Evolutionary conservation across 2,113 vertebrate species (phyloP), one percentile per base, ranked within the genome.

Genomic region (Hemibagrus wyckioides): DNA sequence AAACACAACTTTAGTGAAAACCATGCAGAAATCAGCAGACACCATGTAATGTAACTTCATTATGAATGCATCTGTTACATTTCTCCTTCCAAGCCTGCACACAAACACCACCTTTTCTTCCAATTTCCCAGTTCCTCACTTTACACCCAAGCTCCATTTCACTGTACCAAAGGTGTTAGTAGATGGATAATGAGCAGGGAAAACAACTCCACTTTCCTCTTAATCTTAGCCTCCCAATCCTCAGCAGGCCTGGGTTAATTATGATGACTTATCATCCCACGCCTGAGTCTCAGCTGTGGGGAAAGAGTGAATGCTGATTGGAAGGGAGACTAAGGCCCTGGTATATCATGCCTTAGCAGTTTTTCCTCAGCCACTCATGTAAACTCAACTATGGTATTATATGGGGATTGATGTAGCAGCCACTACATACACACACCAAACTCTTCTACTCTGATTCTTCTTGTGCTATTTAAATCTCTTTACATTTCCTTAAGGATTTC

Each of bases 221-320:
- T 52, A 65, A 79, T 44, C 50, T 57, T 59, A 69, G 50, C 76
- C 59, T 50, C 48, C 50, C 8, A 54, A 80, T 82, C 77, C 87
- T 85, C 89, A 88, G 44, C 76, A 88, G 82, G 87, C 56, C 56
- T 84, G 92, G 91, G 91, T 94, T 94, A 94, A 95, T 95, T 95
- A 89, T 93, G 82, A 89, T 91, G 90, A 94, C 91, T 94, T 94
- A 94, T 94, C 90, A 67, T 81, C 23, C 87, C 92, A 91, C 91
- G 91, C 89, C 91, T 92, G 90, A 91, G 90, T 91, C 93, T 89
- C 94, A 94, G 93, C 93, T 93, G 92, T 91, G 84, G 87, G 89
- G 61, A 89, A 82, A 90, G 91, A 92, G 90, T 30, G 54, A 44
- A 56, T 15, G 25, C 52, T 21, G 54, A 76, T 59, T 61, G 71